These are phyloP conservation scores for Bombus haemorrhoidalis DNA, from an alignment of 1,140 invertebrate species.

Conservation along the genomic window DNA sequence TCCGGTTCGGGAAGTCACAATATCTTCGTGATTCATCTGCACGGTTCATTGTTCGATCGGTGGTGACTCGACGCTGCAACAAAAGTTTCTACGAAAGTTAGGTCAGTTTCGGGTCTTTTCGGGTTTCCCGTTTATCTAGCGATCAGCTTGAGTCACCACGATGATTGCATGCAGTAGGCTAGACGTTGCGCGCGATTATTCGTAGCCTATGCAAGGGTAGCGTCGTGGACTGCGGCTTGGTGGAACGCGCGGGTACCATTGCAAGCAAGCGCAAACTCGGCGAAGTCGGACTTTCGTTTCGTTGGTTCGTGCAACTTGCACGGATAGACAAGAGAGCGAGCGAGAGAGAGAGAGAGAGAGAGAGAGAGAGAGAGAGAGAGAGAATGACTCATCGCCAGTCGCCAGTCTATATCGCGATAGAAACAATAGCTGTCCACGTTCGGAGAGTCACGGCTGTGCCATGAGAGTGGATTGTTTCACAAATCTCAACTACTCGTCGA, in stretches of 20 bases:
- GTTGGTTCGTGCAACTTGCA: constrained; percentile 13
- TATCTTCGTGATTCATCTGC: constrained; percentile 5
- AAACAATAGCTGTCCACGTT: constrained; percentile 30
- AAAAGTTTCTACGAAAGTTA: not conserved
- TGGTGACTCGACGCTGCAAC: too few species aligned
- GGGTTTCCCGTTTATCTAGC: constrained; percentile 54
- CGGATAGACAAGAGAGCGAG: not conserved
- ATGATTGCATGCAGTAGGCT: not conserved
- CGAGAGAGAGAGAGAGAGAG: too few species aligned
- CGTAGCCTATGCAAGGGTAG: not conserved
- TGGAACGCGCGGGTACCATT: not conserved
- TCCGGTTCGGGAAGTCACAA: not conserved
- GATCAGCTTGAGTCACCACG: constrained; percentile 54
- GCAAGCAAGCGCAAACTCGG: constrained; percentile 9
- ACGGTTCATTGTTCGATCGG: not conserved
- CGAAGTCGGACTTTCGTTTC: constrained; percentile 48
- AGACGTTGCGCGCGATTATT: constrained; percentile 24
- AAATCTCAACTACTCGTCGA: not conserved
- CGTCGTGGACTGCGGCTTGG: not conserved
- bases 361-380: not conserved
- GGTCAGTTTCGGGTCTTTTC: not conserved
- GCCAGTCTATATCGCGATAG: constrained; percentile 27
- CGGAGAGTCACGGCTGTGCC: constrained; percentile 7
- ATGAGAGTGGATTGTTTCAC: not conserved
- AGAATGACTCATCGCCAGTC: constrained; percentile 14